Conservation (phyloP, 2,113 vertebrate genomes). For the Pseudorasbora parva region DNA sequence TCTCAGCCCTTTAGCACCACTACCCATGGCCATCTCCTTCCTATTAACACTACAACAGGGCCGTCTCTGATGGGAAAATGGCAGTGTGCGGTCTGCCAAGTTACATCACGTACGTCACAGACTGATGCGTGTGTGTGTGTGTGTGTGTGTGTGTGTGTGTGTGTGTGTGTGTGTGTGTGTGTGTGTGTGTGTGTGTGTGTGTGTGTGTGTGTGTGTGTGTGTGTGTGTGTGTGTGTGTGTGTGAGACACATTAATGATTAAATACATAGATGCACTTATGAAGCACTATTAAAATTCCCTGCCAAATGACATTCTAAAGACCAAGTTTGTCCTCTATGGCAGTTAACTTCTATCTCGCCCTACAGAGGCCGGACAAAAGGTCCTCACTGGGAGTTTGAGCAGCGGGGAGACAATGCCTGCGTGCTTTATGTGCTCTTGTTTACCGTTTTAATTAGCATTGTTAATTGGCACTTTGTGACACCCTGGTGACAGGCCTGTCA, state of each 20-base stretch:
- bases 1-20: slow-evolving; percentile 51
- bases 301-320: background rate
- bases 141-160: slow-evolving; percentile 32
- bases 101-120: background rate
- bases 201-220: slow-evolving; percentile 30
- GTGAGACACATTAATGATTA: background rate
- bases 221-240: slow-evolving; percentile 30
- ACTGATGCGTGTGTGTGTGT: slow-evolving; percentile 29
- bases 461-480: slow-evolving; percentile 94
- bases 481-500: slow-evolving; percentile 83
- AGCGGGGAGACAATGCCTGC: slow-evolving; percentile 65
- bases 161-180: slow-evolving; percentile 34
- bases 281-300: slow-evolving; percentile 14
- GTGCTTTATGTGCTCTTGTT: slow-evolving; percentile 79
- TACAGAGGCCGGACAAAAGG: slow-evolving; percentile 64
- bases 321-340: slow-evolving; percentile 15
- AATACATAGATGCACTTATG: slow-evolving; percentile 20
- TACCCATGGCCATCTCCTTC: slow-evolving; percentile 44
- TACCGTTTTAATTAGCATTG: slow-evolving; percentile 94
- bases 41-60: slow-evolving; percentile 42
- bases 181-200: slow-evolving; percentile 26
- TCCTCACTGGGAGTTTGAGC: slow-evolving; percentile 63
- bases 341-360: slow-evolving; percentile 47
- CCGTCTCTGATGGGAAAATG: slow-evolving; percentile 31
- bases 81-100: background rate